A percentile compares a stretch with the other conserved stretches of the same genome.
phyloP scores from a whole-genome alignment of 2,113 vertebrate species.

The Menura novaehollandiae region DNA sequence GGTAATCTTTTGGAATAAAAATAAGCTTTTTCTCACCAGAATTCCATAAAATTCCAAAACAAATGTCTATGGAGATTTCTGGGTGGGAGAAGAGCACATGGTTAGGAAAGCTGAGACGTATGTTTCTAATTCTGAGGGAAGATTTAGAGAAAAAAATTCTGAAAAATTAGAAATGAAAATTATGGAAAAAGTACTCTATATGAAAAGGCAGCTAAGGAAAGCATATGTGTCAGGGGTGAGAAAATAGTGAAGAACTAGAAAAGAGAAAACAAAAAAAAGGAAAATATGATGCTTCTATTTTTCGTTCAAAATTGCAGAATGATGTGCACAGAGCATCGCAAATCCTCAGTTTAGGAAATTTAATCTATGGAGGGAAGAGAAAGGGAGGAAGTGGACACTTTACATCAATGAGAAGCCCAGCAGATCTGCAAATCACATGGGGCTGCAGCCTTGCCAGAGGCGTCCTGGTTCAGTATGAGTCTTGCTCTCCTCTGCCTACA shows the following conservation, averaged over 20 bases:
- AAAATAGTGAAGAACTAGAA: background rate
- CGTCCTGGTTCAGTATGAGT: accelerated
- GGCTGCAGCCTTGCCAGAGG: background rate
- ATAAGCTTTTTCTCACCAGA: background rate
- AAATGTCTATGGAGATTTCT: background rate
- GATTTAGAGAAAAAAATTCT: background rate
- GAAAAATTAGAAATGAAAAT: background rate
- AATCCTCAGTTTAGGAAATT: background rate
- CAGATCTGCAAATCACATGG: background rate
- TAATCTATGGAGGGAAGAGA: background rate
- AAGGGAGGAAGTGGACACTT: background rate
- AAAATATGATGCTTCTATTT: background rate
- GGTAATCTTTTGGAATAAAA: background rate
- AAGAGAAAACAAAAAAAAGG: background rate
- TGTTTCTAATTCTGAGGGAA: background rate
- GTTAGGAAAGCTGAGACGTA: background rate
- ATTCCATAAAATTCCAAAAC: background rate
- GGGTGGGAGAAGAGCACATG: background rate
- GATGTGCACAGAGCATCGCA: background rate
- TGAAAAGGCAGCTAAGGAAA: background rate
- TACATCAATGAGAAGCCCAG: background rate
- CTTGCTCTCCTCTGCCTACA: background rate
- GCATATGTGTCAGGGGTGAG: background rate
- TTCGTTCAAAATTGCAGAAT: background rate
- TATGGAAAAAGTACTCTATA: background rate